phyloP scores from a whole-genome alignment of 2,888 invertebrate species.

The Hydrotaea diabolus region DNA sequence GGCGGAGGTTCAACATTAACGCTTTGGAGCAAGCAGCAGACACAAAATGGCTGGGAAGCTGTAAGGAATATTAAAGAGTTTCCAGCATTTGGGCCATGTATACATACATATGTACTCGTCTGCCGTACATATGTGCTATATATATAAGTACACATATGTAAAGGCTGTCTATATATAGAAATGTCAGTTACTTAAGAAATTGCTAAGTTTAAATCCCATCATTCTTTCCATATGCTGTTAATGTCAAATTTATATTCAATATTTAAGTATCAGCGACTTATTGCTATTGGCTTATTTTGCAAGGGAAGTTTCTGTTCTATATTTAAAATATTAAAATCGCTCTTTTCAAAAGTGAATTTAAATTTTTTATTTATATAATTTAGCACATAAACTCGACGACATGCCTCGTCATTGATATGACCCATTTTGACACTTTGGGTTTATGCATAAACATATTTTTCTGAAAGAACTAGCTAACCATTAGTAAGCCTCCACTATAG shows the following conservation, averaged over 20 bases:
- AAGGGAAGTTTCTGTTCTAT: not conserved
- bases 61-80: not conserved
- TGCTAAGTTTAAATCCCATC: not conserved
- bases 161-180: not conserved
- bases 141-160: not conserved
- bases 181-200: not conserved
- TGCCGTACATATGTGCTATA: not conserved
- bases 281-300: not conserved
- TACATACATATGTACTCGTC: not conserved
- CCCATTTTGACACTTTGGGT: no score
- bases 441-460: no score
- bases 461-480: no score
- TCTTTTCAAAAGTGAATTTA: not conserved
- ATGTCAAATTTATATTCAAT: not conserved
- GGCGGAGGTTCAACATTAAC: not conserved
- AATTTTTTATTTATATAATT: not conserved
- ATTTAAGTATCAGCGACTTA: not conserved
- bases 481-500: no score
- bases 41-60: conserved; percentile 6
- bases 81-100: not conserved
- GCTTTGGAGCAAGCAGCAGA: not conserved
- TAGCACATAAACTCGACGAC: not conserved
- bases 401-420: no score
- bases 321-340: no score
- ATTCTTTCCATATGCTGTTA: not conserved